Evolutionary conservation across 2,797 vertebrate species (phyloP), one percentile per base, ranked within the genome.

Genomic region (Urocyon cinereoargenteus): DNA sequence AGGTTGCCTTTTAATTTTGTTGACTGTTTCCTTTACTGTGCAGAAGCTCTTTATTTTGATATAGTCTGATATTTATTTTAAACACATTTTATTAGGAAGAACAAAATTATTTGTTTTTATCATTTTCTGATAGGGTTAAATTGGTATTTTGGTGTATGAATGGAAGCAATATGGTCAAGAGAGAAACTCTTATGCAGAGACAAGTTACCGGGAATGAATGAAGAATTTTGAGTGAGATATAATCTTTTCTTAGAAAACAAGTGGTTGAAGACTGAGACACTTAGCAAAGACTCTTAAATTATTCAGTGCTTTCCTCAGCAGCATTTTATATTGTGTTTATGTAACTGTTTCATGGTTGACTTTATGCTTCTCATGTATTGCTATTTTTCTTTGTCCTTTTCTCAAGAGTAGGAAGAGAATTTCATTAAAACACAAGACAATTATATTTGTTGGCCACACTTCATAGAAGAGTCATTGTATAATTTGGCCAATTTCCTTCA

Each of bases 341-440:
- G 16, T 51, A 59, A 45, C n/a, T 94, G 12, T 79, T 83, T 94
- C 36, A 64, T 28, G 34, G 61, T 77, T 91, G 62, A 73, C 28
- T 96, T 84, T 89, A 82, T 89, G 79, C 40, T 66, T 70, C 19
- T 78, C 49, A 55, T 26, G 34, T 68, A n/a, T 82, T 82, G 49
- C 72, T 78, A 12, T 59, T 88, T 93, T 93, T 55, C 88, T 96
- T 84, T 94, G 83, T 93, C 28, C 70, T 91, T 94, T 88, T 91
- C 90, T 95, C 19, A 70, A 36, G 49, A 90, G 59, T 21, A 91
- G 36, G 51, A 73, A 70, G 77, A 83, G 59, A 66, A 55, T 89
- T 59, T 82, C 68, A 51, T 91, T 79, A 68, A 92, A 93, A 6
- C 13, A 28, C 13, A 92, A 15, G 24, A 75, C 11, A 61, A n/a